Evolutionary conservation across 2,888 invertebrate species (phyloP), one percentile per base, ranked within the genome.

Genomic region (Beris morrisii): DNA sequence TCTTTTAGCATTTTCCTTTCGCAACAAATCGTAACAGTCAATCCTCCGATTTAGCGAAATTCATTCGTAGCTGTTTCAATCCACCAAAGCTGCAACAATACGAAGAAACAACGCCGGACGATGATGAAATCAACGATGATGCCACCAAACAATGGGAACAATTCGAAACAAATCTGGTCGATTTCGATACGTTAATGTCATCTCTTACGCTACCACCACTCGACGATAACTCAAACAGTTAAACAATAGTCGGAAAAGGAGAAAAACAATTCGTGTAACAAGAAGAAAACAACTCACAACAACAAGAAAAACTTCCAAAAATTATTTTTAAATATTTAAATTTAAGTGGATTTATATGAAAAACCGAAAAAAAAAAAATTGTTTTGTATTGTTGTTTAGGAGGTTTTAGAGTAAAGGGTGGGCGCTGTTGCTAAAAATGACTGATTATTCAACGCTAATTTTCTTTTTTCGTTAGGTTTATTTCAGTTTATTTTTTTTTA

Each of bases 31-130:
- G 80, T 50, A 80, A 79, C 63, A 78, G 79, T 46, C 79, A 78
- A 50, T 50, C 61, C 43, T 61, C 61, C 52, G 82, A 82, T 69
- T 73, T 82, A 71, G 81, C 81, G 4, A 80, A 77, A 68, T 82
- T 82, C 71, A 81, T 80, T 72, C 74, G 81, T 28, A 81, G 82
- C 63, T 81, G 81, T 69, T 80, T 79, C 69, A 74, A 79, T 70
- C 82, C 82, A 4, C 82, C 65, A 22, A 38, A 50, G 22, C 67
- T 74, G 46, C 72, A 74, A 48, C 70, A 71, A 48, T 73, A 71
- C 58, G 66, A 64, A 15, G 69, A 70, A 31, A 31, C 38, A 65
- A 65, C 55, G 28, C 31, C 45, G 22, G 31, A 28, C 7, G 63
- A 12, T 31, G 65, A 66, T n/a, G 65, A 66, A 32, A 57, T 65